Base-by-base conservation (phyloP, 2,113 vertebrate species). In the Mohoua ochrocephala region DNA sequence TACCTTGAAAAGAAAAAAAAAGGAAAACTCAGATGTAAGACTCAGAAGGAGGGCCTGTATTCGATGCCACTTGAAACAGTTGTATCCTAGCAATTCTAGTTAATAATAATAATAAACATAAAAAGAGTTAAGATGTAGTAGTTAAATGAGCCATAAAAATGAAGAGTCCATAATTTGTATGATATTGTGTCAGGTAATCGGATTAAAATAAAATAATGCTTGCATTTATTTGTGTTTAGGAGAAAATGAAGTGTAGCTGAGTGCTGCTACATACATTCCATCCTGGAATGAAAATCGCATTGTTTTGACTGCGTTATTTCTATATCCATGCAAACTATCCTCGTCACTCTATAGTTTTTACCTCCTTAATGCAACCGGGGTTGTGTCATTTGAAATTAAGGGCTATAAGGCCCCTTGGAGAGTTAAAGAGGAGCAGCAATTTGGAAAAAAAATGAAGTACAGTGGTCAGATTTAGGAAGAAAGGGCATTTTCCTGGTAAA, bases 401-500 rank as follows among this genome's bases (percentile, higher is more conserved):
- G 82, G 76, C 89, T 94, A 22, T 74, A 77, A 87, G 87, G 91
- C 84, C 92, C 77, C 78, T 92, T 94, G 61, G 93, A 83, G 84
- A 89, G 77, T 69, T 76, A 56, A 91, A 95, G 79, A 91, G 94
- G 87, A 96, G 57, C 80, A 76, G 67, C 17, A 23, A 87, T 93
- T 91, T 93, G 91, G 82, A 96, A 97, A 88, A 96, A 96, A 88
- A 97, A 95, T 42, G 80, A 96, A 96, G 95, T 61, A 70, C 95
- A 96, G 89, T 82, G 93, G 64, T 92, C 86, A 93, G 91, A 95
- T 86, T 95, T 95, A 96, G 93, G 95, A 97, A 96, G 84, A 92
- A 97, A 94, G 95, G 92, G 95, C 96, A 96, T 97, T 98, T 98
- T 98, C 94, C 90, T 96, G 65, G 96, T 97, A 96, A 96, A 97